Evolutionary conservation across 1,140 invertebrate genomes (phyloP).

Genomic region (Brachionus asplanchnoidis): DNA sequence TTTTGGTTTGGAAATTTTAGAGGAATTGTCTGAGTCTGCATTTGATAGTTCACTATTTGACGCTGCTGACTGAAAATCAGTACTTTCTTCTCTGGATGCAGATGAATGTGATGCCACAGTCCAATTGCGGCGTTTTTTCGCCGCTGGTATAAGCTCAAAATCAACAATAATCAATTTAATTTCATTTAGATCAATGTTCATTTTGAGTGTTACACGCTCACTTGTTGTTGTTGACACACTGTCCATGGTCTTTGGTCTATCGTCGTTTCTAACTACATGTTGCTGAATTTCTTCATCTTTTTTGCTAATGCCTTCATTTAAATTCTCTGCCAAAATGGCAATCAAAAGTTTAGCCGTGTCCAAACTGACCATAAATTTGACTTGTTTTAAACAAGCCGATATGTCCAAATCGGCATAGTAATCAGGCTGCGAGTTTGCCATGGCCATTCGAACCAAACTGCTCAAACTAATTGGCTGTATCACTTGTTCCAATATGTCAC

Average conservation of each 20-base stretch:
- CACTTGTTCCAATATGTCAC: conserved; percentile 13
- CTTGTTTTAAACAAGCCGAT: background rate
- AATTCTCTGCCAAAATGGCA: conserved; percentile 32
- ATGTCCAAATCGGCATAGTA: background rate
- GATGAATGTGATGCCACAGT: background rate
- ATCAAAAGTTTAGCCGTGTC: conserved; percentile 5
- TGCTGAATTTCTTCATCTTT: background rate
- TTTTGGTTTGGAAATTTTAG: conserved; percentile 45
- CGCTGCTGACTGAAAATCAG: conserved; percentile 45
- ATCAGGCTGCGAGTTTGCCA: background rate
- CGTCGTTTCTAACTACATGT: background rate
- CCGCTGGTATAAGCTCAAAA: background rate
- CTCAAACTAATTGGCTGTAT: conserved; percentile 7
- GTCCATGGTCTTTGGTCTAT: background rate
- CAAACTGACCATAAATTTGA: background rate
- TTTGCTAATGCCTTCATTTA: conserved; percentile 7
- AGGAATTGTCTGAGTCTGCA: conserved; percentile 65
- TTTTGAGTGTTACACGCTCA: background rate
- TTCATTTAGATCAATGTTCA: conserved; percentile 1
- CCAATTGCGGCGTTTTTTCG: background rate
- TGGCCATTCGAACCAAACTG: background rate
- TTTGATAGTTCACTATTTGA: conserved; percentile 54
- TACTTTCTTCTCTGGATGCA: background rate
- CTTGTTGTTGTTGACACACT: background rate
- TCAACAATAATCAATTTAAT: conserved; percentile 23